Percentiles rank a stretch among this genome's conserved stretches.
These are phyloP conservation scores for Acrobasis repandana DNA, from an alignment of 2,888 invertebrate species.

Conservation along the genomic window DNA sequence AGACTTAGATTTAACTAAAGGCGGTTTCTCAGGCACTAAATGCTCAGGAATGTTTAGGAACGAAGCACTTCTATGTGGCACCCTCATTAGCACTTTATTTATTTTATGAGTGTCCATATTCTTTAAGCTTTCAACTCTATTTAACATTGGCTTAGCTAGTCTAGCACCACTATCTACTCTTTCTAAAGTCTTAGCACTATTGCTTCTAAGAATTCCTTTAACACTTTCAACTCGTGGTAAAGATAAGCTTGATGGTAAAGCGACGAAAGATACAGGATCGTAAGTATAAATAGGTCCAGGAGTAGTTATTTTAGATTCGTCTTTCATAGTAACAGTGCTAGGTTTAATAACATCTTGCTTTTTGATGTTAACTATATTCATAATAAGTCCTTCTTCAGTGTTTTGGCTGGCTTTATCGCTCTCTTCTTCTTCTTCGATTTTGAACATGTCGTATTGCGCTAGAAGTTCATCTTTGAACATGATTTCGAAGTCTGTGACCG, in stretches of 20 bases:
- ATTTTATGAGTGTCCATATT: slow-evolving; percentile 69
- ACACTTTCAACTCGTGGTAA: slow-evolving; percentile 72
- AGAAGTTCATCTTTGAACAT: slow-evolving; percentile 80
- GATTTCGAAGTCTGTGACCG: slow-evolving; percentile 78
- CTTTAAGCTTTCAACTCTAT: slow-evolving; percentile 73
- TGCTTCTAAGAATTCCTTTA: slow-evolving; percentile 71
- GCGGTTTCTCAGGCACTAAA: slow-evolving; percentile 67
- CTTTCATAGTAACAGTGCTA: slow-evolving; percentile 72
- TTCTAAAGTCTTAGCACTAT: slow-evolving; percentile 65
- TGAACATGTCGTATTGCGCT: slow-evolving; percentile 69
- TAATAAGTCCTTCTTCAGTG: slow-evolving; percentile 70
- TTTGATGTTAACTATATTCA: slow-evolving; percentile 64
- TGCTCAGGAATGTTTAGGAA: slow-evolving; percentile 76
- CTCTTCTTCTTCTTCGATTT: slow-evolving; percentile 78
- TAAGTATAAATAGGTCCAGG: slow-evolving; percentile 66
- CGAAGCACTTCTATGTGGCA: slow-evolving; percentile 76
- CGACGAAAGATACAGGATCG: slow-evolving; percentile 61
- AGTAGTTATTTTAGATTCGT: slow-evolving; percentile 73
- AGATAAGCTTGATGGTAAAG: slow-evolving; percentile 60
- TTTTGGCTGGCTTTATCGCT: slow-evolving; percentile 62
- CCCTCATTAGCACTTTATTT: slow-evolving; percentile 67
- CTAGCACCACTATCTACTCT: slow-evolving; percentile 61
- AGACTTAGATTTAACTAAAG: slow-evolving; percentile 68
- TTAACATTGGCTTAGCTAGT: slow-evolving; percentile 54
- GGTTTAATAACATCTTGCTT: slow-evolving; percentile 74